These are phyloP conservation scores for Diploptera punctata DNA, from an alignment of 2,888 invertebrate species.

Conservation along the genomic window DNA sequence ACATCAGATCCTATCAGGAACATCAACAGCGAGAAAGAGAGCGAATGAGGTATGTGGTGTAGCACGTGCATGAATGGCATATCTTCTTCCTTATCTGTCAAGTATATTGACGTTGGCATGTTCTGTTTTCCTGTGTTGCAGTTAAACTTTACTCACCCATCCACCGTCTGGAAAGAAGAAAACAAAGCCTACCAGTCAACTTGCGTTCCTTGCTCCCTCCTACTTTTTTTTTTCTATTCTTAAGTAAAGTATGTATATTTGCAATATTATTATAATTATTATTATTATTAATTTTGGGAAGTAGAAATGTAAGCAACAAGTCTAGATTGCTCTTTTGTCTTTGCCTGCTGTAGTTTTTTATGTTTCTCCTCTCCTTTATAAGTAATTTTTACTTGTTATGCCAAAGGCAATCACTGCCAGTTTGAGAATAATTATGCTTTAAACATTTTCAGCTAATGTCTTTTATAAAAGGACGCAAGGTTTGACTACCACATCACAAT, in stretches of 20 bases:
- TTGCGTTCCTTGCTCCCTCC: conserved; percentile 33
- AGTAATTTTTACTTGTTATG: too few relatives aligned
- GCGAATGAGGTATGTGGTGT: too few relatives aligned
- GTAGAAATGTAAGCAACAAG: neutral
- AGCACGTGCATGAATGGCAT: too few relatives aligned
- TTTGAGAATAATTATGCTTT: too few relatives aligned
- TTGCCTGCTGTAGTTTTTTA: neutral
- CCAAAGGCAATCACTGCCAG: conserved; percentile 5
- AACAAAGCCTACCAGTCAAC: conserved; percentile 19
- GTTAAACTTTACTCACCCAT: neutral
- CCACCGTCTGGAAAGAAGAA: neutral
- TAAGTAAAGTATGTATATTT: conserved; percentile 10
- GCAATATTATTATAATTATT: neutral
- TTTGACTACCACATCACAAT: too few relatives aligned
- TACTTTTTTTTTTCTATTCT: neutral
- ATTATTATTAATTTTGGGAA: neutral
- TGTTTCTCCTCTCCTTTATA: too few relatives aligned
- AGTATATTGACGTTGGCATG: too few relatives aligned
- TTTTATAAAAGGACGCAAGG: too few relatives aligned
- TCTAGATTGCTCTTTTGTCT: neutral
- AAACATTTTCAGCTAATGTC: too few relatives aligned
- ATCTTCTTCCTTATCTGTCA: too few relatives aligned
- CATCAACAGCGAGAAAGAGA: too few relatives aligned
- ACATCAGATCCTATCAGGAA: too few relatives aligned
- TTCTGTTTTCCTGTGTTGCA: neutral